Base-by-base conservation (phyloP, 35 echinoderm and acorn worm species). In the Hemicentrotus pulcherrimus region DNA sequence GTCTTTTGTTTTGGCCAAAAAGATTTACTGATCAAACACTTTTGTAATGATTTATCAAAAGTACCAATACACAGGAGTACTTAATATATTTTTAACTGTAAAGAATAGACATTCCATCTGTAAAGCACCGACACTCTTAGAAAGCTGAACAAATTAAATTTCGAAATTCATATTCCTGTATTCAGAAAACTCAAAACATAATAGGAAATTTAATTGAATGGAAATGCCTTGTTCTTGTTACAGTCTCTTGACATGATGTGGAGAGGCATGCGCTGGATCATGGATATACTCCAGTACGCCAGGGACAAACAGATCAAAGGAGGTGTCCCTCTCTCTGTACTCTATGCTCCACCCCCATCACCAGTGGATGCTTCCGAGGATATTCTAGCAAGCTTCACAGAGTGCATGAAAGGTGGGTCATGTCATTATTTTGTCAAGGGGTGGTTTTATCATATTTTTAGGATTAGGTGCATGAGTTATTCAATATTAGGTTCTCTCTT, bases 201-300 rank as follows among this genome's bases (percentile, higher is more conserved):
- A 71, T 28, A 28, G 24, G 8, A 19, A 71, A 10, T 13, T 19
- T 24, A 28, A 71, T 71, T 65, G 16, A 71, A 71, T 28, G 16
- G 7, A 78, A 78, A 78, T 78, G 1, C 24, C 65, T 6, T 28
- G 24, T 90, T 22, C 32, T 15, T 22, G 31, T 90, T 47, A 9
- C 94, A 99, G 98, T 96, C 89, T 32, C 93, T 99, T 28, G 98
- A 99, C 45, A 95, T 95, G 91, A 98, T 96, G 22, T 99, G 98
- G 98, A 99, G 97, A 90, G 97, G 97, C 15, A 99, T 98, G 96
- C 52, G 97, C 18, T 99, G 98, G 98, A 96, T 99, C 61, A 99
- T 96, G 95, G 98, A 99, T 86, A 95, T 97, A 31, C 88, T 99
- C 41, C 98, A 99, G 94, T 99, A 99, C 96, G 98, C 98, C 78